These are phyloP conservation scores for Lamellibrachia columna DNA, from an alignment of 2,888 invertebrate species.

Conservation along the genomic window DNA sequence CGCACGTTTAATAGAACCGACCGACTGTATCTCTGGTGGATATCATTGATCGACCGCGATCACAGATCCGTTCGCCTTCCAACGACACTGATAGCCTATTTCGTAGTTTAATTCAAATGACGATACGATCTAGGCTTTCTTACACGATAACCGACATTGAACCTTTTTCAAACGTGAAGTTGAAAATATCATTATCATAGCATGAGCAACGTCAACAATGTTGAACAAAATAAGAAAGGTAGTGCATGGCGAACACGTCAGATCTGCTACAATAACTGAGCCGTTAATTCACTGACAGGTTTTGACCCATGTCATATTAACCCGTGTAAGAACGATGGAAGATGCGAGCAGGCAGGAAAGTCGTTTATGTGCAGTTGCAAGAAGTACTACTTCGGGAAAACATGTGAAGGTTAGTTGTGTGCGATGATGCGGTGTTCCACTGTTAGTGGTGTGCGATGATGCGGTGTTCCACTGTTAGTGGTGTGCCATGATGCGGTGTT, in stretches of 20 bases:
- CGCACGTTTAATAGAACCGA: too few species aligned
- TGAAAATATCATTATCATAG: neutral
- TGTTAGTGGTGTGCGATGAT: neutral
- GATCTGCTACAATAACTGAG: neutral
- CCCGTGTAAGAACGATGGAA: neutral
- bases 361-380: neutral
- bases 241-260: neutral
- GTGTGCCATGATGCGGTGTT: neutral
- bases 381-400: neutral
- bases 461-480: neutral
- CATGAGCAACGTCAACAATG: neutral
- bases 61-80: too few species aligned
- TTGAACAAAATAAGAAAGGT: too few species aligned
- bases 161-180: neutral
- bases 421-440: neutral
- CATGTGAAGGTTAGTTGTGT: neutral
- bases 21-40: too few species aligned
- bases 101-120: too few species aligned
- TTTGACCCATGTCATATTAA: slow-evolving; percentile 9
- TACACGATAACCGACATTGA: too few species aligned
- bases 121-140: too few species aligned
- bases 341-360: neutral
- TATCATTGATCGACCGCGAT: too few species aligned
- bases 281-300: neutral
- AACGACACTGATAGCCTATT: too few species aligned